These are phyloP conservation scores for Lottia gigantea DNA, from an alignment of 2,888 invertebrate genomes.

Conservation along the genomic window DNA sequence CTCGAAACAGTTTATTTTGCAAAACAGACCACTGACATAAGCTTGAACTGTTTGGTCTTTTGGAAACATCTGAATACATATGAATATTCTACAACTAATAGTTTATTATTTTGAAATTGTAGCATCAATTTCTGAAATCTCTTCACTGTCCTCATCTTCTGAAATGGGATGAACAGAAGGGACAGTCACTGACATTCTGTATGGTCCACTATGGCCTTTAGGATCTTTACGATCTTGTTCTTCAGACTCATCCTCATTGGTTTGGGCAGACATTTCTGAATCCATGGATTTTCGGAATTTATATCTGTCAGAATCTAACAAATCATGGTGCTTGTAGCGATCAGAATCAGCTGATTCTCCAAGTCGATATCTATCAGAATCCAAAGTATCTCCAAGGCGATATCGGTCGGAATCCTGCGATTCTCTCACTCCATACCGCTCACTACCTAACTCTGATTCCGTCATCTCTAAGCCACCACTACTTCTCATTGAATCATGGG, in stretches of 20 bases:
- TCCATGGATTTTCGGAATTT: conserved; percentile 30
- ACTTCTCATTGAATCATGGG: not conserved
- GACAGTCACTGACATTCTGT: conserved; percentile 54
- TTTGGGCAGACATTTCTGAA: conserved; percentile 23
- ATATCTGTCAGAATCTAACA: conserved; percentile 17
- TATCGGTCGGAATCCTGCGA: not conserved
- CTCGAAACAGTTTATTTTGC: too few species aligned
- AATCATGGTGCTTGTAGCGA: not conserved
- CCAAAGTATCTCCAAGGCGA: not conserved
- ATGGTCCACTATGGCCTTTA: conserved; percentile 23
- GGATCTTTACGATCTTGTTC: too few species aligned
- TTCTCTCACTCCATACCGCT: not conserved
- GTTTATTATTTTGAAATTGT: conserved; percentile 24
- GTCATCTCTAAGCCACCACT: not conserved
- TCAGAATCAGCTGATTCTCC: conserved; percentile 35
- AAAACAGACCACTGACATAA: too few species aligned
- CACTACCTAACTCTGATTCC: not conserved
- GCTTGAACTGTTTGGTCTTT: too few species aligned
- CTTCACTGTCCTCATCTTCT: conserved; percentile 46
- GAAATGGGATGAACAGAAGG: conserved; percentile 41
- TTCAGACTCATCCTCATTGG: conserved; percentile 17
- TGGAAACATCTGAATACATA: too few species aligned
- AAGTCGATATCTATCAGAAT: conserved; percentile 36
- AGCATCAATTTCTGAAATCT: conserved; percentile 49
- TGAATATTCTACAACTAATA: too few species aligned